Evolutionary conservation across 2,797 vertebrate species (phyloP).

Genomic region (Xenentodon cancila): DNA sequence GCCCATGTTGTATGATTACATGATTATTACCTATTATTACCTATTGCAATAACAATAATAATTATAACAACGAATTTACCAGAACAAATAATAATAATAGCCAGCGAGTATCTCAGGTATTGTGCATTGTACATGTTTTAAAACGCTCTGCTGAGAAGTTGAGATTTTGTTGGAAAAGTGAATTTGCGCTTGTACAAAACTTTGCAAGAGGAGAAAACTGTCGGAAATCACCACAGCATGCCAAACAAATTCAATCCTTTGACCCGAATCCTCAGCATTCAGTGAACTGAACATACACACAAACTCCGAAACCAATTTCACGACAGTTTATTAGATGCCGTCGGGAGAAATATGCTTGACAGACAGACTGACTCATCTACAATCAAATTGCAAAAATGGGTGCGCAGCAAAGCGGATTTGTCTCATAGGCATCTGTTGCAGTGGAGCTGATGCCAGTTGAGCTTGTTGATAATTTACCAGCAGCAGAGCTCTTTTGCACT

Average conservation of each 20-base stretch:
- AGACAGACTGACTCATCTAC: constrained; percentile 55
- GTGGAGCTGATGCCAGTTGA: constrained; percentile 58
- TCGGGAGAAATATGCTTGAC: constrained; percentile 47
- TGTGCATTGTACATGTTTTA: too few relatives aligned
- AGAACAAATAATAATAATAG: too few relatives aligned
- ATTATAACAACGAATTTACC: too few relatives aligned
- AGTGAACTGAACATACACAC: constrained; percentile 13
- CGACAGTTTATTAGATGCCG: constrained; percentile 40
- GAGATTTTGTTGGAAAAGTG: not conserved
- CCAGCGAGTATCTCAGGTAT: too few relatives aligned
- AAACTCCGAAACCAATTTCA: constrained; percentile 32
- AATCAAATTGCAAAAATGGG: constrained; percentile 64
- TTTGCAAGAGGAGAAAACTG: not conserved
- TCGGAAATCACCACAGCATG: not conserved
- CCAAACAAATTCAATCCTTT: constrained; percentile 10
- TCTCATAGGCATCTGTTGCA: constrained; percentile 71
- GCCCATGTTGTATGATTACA: too few relatives aligned
- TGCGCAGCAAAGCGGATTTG: constrained; percentile 60
- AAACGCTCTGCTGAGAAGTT: not conserved
- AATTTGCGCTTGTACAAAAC: too few relatives aligned
- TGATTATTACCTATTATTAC: too few relatives aligned
- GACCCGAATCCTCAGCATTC: constrained; percentile 1
- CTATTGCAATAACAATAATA: too few relatives aligned
- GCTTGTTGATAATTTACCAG: constrained; percentile 61
- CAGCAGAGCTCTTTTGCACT: constrained; percentile 41